These are phyloP conservation scores for Drosophila ohnishii DNA, from an alignment of 1,140 invertebrate genomes.

Conservation along the genomic window DNA sequence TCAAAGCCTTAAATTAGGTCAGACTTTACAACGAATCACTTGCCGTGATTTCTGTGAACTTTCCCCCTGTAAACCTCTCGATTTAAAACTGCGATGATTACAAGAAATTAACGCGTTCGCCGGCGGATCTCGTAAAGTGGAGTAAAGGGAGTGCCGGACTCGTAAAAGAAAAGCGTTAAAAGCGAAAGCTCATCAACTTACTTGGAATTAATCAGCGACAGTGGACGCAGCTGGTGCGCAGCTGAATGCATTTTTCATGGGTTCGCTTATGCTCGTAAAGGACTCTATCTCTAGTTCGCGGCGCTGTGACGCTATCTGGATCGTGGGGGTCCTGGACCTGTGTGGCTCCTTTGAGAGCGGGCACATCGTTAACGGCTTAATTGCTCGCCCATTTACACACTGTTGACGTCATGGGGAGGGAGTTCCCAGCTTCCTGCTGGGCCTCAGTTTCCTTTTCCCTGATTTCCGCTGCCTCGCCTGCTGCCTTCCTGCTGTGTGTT, in stretches of 20 bases:
- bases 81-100: slow-evolving; percentile 37
- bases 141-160: slow-evolving; percentile 14
- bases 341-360: slow-evolving; percentile 57
- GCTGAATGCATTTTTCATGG: slow-evolving; percentile 63
- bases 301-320: slow-evolving; percentile 9
- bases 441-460: not conserved
- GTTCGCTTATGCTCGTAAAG: slow-evolving; percentile 50
- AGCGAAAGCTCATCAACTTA: slow-evolving; percentile 61
- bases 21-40: not conserved
- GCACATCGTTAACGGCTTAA: slow-evolving; percentile 79
- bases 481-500: slow-evolving; percentile 1
- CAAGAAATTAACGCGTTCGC: slow-evolving; percentile 33
- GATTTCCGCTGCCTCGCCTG: not conserved
- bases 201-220: slow-evolving; percentile 78
- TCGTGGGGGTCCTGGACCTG: slow-evolving; percentile 28
- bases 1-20: not conserved
- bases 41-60: not conserved
- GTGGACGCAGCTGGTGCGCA: slow-evolving; percentile 39
- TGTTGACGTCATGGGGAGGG: slow-evolving; percentile 61
- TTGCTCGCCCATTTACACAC: slow-evolving; percentile 71
- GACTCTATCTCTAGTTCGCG: slow-evolving; percentile 30
- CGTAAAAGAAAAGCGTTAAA: slow-evolving; percentile 47
- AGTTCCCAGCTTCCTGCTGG: slow-evolving; percentile 49
- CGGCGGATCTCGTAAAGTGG: slow-evolving; percentile 33
- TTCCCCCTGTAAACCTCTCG: not conserved